These are phyloP conservation scores for Orestias chungarensis DNA, from an alignment of 2,797 vertebrate species.

Conservation along the genomic window DNA sequence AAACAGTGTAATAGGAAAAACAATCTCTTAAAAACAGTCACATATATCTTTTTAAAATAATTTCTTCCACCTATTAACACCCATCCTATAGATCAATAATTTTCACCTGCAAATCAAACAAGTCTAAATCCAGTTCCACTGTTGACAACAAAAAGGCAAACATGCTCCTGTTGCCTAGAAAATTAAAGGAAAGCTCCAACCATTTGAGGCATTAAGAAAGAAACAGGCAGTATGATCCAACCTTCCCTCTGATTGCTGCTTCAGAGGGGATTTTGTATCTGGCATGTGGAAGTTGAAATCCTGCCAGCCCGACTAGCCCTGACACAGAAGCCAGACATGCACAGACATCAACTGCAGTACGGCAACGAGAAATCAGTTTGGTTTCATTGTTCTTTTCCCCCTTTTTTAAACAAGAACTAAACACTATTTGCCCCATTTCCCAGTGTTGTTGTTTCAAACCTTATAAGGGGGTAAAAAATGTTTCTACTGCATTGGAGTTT, in stretches of 20 bases:
- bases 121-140: neutral
- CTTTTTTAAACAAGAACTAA: conserved; percentile 26
- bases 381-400: neutral
- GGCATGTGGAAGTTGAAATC: conserved; percentile 47
- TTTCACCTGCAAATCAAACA: neutral
- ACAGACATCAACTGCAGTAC: conserved; percentile 40
- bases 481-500: neutral
- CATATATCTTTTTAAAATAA: no score
- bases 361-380: conserved; percentile 33
- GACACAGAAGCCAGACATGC: conserved; percentile 58
- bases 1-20: neutral
- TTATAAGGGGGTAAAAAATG: neutral
- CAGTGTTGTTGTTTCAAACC: neutral
- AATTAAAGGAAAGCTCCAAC: conserved; percentile 38
- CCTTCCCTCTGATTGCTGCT: conserved; percentile 60
- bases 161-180: conserved; percentile 9
- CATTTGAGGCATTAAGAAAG: conserved; percentile 45
- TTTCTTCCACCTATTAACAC: neutral
- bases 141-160: neutral
- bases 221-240: conserved; percentile 44
- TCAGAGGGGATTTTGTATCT: conserved; percentile 56
- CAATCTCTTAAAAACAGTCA: neutral
- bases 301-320: conserved; percentile 61
- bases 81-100: neutral
- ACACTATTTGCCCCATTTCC: conserved; percentile 18